These are phyloP conservation scores for Laticauda laticaudata DNA, from an alignment of 2,113 vertebrate genomes.

Conservation along the genomic window DNA sequence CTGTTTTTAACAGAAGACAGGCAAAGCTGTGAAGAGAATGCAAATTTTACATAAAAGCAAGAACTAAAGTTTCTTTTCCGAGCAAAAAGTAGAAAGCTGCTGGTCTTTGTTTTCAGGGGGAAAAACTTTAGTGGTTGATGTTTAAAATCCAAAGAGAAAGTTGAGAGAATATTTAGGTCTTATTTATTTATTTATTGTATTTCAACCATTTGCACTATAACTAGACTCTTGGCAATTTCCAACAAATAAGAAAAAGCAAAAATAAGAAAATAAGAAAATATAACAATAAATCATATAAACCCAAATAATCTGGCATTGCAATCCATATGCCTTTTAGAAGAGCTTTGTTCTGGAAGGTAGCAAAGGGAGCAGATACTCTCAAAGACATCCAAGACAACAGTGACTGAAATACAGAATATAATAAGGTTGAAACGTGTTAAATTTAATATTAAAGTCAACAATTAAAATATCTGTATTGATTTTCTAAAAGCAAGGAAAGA, in stretches of 20 bases:
- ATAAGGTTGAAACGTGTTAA: not conserved
- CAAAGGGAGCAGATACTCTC: not conserved
- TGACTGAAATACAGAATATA: not conserved
- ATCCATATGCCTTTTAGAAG: not conserved
- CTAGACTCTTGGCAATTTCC: not conserved
- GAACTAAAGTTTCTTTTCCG: not conserved
- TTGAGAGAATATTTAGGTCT: not conserved
- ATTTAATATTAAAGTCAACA: not conserved
- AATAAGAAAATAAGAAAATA: not conserved
- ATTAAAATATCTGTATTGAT: not conserved
- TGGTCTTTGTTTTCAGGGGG: not conserved
- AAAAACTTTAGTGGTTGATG: not conserved
- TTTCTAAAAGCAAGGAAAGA: not conserved
- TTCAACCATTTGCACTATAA: not conserved
- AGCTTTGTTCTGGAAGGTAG: not conserved
- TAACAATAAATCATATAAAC: not conserved
- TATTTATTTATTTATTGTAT: not conserved
- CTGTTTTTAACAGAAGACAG: not conserved
- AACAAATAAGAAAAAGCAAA: not conserved
- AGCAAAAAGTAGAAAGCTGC: not conserved
- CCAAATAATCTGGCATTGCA: not conserved
- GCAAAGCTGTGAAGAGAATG: not conserved
- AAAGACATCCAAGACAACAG: not conserved
- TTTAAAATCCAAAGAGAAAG: not conserved
- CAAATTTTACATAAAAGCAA: not conserved